phyloP scores from a whole-genome alignment of 92 coral and sea anemone species.

The Epizoanthus fatuus region DNA sequence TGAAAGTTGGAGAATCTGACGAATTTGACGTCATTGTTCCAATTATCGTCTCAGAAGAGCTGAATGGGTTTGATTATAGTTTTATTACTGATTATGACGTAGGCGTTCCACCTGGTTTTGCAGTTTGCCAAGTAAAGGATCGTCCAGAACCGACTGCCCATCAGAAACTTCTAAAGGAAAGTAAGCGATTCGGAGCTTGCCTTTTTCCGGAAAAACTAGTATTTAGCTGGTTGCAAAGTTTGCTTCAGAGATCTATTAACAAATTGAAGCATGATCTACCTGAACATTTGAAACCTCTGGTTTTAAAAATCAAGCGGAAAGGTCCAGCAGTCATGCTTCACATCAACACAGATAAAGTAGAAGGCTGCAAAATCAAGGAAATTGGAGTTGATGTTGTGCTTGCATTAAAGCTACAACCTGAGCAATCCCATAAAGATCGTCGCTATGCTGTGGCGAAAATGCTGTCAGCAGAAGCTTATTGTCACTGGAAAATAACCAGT shows the following conservation, averaged over 20 bases:
- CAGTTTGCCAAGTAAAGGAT: conserved; percentile 22
- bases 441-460: conserved; percentile 42
- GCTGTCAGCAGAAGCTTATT: conserved; percentile 14
- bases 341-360: not conserved
- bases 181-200: conserved; percentile 32
- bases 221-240: conserved; percentile 26
- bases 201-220: conserved; percentile 33
- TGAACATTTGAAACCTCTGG: conserved; percentile 5
- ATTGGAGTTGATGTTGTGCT: conserved; percentile 39
- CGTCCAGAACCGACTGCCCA: not conserved
- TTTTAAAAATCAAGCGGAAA: conserved; percentile 7
- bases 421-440: not conserved
- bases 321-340: conserved; percentile 39
- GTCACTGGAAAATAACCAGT: conserved; percentile 11
- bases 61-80: not conserved
- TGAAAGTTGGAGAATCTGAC: conserved; percentile 44
- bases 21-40: conserved; percentile 34
- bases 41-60: not conserved
- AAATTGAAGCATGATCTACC: conserved; percentile 30
- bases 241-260: conserved; percentile 5
- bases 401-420: conserved; percentile 15
- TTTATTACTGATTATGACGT: conserved; percentile 2
- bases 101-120: conserved; percentile 40
- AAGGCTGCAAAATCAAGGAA: not conserved
- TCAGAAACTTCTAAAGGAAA: not conserved